phyloP scores from a whole-genome alignment of 2,888 invertebrate species.

The Leucophora obtusa region DNA sequence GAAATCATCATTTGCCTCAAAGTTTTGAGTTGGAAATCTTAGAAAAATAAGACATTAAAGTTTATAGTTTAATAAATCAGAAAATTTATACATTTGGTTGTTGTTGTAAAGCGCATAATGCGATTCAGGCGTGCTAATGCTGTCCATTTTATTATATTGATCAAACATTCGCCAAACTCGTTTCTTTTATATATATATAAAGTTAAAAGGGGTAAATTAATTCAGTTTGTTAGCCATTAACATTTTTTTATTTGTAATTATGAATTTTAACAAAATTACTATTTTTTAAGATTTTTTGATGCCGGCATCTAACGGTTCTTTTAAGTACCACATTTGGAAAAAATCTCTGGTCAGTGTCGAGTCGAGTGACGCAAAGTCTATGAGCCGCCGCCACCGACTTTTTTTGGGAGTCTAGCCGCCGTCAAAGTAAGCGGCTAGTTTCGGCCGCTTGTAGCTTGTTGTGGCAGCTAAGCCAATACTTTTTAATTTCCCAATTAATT shows the following conservation, averaged over 20 bases:
- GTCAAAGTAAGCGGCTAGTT: too few species aligned
- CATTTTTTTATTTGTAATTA: not conserved
- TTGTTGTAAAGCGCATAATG: not conserved
- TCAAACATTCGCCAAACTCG: not conserved
- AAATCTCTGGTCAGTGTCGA: too few species aligned
- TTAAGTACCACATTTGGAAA: not conserved
- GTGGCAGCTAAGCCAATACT: too few species aligned
- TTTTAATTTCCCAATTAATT: too few species aligned
- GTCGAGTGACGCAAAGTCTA: too few species aligned
- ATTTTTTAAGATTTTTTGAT: not conserved
- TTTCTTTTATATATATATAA: too few species aligned
- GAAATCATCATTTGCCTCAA: not conserved
- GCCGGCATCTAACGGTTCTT: constrained; percentile 25
- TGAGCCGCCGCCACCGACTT: too few species aligned
- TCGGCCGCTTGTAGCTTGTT: too few species aligned
- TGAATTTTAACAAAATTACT: not conserved
- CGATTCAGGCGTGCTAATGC: constrained; percentile 8
- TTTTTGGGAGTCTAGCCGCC: too few species aligned
- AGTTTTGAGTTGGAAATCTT: constrained; percentile 2
- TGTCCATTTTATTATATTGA: constrained; percentile 26
- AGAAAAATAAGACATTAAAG: not conserved
- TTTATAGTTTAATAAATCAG: not conserved
- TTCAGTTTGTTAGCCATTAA: not conserved
- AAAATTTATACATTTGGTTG: constrained; percentile 22
- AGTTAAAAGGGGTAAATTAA: not conserved